Conservation (phyloP, 2,797 vertebrate genomes). For the Sphenopsis melanotis region DNA sequence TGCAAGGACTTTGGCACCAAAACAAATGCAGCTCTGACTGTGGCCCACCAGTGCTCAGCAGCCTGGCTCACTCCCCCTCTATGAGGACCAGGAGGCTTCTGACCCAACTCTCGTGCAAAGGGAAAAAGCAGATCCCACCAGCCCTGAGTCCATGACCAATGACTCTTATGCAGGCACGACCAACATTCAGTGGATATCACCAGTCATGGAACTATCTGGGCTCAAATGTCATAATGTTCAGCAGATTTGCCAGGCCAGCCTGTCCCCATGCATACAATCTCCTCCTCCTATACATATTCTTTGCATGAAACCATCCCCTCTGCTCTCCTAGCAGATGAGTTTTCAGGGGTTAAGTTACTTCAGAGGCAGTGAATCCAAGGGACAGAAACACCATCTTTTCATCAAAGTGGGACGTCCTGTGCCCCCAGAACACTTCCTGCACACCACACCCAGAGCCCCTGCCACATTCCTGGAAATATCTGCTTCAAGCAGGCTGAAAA, state of each 20-base stretch:
- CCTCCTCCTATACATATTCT: background rate
- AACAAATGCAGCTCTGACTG: background rate
- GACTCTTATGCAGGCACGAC: background rate
- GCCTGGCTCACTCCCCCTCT: background rate
- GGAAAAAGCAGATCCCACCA: background rate
- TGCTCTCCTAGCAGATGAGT: background rate
- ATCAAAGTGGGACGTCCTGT: background rate
- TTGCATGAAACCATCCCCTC: background rate
- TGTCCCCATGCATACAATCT: accelerated
- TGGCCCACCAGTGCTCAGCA: background rate
- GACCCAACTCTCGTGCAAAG: background rate
- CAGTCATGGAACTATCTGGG: background rate
- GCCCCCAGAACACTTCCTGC: background rate
- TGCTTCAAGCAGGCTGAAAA: background rate
- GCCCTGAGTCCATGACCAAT: accelerated
- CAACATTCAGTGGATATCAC: background rate
- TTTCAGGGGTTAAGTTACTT: background rate
- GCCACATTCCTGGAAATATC: background rate
- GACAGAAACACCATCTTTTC: background rate
- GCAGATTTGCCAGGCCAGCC: background rate
- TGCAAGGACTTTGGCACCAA: background rate
- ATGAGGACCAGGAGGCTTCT: background rate
- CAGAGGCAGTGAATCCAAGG: background rate
- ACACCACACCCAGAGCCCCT: background rate
- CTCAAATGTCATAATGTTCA: background rate